These are phyloP conservation scores for Malurus leucopterus DNA, from an alignment of 2,797 vertebrate species.

Conservation along the genomic window DNA sequence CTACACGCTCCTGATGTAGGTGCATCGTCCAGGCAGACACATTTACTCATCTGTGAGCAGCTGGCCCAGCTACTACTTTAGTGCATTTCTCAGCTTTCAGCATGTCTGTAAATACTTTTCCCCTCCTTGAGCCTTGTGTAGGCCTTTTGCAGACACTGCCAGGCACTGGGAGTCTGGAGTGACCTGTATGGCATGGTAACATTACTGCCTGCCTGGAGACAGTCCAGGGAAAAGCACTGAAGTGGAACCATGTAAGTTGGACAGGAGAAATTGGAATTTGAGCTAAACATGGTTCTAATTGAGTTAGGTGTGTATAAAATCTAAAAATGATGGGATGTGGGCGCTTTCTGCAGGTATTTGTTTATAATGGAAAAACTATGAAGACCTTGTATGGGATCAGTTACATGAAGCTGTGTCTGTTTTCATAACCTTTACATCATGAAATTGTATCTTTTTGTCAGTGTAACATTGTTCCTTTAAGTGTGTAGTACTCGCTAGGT, in stretches of 20 bases:
- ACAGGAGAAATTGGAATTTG: background rate
- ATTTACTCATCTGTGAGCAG: background rate
- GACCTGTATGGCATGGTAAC: rapidly evolving
- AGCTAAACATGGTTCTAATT: background rate
- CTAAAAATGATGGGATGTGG: background rate
- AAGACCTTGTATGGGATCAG: background rate
- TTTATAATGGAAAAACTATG: background rate
- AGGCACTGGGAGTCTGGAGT: background rate
- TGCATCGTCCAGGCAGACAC: background rate
- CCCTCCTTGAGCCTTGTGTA: background rate
- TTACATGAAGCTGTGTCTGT: background rate
- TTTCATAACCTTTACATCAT: background rate
- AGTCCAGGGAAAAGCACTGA: background rate
- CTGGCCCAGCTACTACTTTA: background rate
- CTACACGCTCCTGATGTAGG: rapidly evolving
- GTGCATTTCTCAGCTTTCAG: background rate
- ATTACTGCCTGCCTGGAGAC: background rate
- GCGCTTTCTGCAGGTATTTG: background rate
- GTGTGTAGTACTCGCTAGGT: background rate
- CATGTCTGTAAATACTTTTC: background rate
- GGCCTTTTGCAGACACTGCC: background rate
- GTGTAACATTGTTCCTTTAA: background rate
- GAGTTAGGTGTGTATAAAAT: background rate
- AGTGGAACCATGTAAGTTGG: background rate
- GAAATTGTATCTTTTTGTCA: background rate